Base-by-base conservation (phyloP, 2,888 invertebrate genomes). In the Atrina japonica region DNA sequence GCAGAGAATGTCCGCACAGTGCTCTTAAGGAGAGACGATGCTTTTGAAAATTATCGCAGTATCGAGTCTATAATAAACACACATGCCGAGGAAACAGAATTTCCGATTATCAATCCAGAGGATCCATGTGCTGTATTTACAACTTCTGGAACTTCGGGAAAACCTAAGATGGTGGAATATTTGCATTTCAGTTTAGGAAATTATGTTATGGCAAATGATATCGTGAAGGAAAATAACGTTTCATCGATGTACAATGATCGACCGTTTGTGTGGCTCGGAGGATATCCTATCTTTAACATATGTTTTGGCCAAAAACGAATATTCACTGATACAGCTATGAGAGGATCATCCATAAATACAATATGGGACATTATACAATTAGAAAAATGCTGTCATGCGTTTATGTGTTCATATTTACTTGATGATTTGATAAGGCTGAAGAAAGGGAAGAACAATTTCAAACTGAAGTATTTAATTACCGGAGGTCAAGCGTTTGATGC, bases 401-500 rank as follows among this genome's bases (percentile, higher is more conserved):
- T 66, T 3, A 18, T 66, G n/a, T 29, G 58, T 49, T 58, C 66
- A 2, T 66, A 58, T 40, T 50, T 49, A n/a, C 47, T 66, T 1
- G 21, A 40, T 9, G 66, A 66, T 27, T 27, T 66, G 49, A 30
- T 66, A 23, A 27, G 21, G 5, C n/a, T 40, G 43, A 53, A 53
- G 40, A 53, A 64, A 14, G 52, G 53, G 18, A 18, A 16, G 11
- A 59, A 67, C 18, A 29, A 41, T 6, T 59, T 40, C 29, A 52
- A 35, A 21, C 23, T 60, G n/a, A 35, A 67, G 5, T 21, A 23
- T 0, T 43, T 67, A 21, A 1, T 52, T 0, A 52, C 52, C 21
- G 67, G 67, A n/a, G 67, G 67, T 3, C 67, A 67, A 29, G 59
- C 60, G 7, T 35, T 67, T 25, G 52, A 67, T 21, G 27, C 41